Conservation (phyloP, 2,888 invertebrate genomes). For the Microchrysa polita region DNA sequence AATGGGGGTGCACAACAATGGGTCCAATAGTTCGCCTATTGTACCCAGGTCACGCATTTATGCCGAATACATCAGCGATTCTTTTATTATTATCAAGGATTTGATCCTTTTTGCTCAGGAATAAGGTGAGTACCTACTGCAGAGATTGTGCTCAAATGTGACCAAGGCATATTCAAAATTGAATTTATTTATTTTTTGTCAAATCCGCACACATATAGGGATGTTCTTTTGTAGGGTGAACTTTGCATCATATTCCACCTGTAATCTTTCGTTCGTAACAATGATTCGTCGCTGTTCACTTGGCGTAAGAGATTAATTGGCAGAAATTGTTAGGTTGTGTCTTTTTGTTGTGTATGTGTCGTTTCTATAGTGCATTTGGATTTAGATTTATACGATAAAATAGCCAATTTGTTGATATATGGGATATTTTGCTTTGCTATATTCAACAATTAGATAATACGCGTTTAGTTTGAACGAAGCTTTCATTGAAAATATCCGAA, state of each 20-base stretch:
- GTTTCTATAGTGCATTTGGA: no score
- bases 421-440: no score
- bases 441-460: no score
- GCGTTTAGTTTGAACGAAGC: no score
- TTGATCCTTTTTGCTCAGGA: no score
- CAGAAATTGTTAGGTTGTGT: slow-evolving; percentile 32
- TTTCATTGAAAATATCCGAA: no score
- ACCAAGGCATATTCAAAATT: neutral
- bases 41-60: neutral
- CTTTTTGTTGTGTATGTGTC: neutral
- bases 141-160: neutral
- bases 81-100: no score
- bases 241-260: neutral
- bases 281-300: slow-evolving; percentile 45
- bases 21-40: neutral
- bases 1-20: neutral
- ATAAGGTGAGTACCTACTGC: no score
- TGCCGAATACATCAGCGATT: no score
- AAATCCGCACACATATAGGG: neutral
- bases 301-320: slow-evolving; percentile 48
- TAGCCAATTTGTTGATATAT: no score
- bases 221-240: neutral
- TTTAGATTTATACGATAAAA: no score
- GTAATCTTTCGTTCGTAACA: neutral
- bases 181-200: slow-evolving; percentile 10